Evolutionary conservation across 2,113 vertebrate genomes (phyloP).

Genomic region (Oreochromis aureus): DNA sequence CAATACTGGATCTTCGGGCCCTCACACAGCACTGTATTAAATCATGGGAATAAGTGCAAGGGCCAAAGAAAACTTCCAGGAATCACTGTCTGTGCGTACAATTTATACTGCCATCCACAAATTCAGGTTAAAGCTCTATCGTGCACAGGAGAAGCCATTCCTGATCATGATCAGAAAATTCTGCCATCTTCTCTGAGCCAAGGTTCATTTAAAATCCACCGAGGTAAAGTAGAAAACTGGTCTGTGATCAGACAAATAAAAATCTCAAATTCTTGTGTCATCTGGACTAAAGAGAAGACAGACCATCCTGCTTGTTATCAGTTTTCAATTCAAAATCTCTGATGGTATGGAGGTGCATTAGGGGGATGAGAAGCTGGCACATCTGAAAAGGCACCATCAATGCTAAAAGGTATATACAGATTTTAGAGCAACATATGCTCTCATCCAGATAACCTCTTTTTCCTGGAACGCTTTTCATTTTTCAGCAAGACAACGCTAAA

Average conservation of each 20-base stretch:
- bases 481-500: background rate
- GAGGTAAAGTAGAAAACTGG: background rate
- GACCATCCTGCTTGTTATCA: background rate
- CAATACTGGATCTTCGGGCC: too few species aligned
- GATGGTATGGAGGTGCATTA: background rate
- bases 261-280: background rate
- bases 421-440: background rate
- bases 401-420: background rate
- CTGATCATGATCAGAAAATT: background rate
- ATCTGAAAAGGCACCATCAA: background rate
- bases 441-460: background rate
- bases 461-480: background rate
- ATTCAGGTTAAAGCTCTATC: fast-evolving
- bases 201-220: fast-evolving
- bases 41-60: fast-evolving
- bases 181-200: background rate
- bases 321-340: background rate
- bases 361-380: background rate
- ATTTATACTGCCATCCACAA: background rate
- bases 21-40: background rate
- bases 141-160: background rate
- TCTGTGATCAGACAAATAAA: background rate
- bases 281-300: background rate
- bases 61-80: background rate
- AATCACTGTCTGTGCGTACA: background rate